These are phyloP conservation scores for Cryptocephalus primarius DNA, from an alignment of 2,888 invertebrate species.

Conservation along the genomic window DNA sequence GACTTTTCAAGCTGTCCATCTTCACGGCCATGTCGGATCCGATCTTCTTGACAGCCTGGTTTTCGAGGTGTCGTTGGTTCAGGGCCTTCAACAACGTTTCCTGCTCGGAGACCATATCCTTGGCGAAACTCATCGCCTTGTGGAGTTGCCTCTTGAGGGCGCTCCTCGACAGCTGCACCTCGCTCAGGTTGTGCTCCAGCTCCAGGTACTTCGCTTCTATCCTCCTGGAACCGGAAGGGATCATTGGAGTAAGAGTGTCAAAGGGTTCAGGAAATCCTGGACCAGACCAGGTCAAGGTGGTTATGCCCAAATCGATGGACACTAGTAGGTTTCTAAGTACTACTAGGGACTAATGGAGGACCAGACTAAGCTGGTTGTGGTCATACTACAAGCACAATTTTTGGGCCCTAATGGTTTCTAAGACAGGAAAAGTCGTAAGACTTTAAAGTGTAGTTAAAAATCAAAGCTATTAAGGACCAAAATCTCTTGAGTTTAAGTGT, in stretches of 20 bases:
- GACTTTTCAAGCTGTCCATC: constrained; percentile 40
- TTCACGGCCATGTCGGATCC: constrained; percentile 41
- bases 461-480: too few relatives aligned
- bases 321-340: neutral
- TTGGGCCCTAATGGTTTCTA: too few relatives aligned
- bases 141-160: constrained; percentile 42
- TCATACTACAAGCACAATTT: too few relatives aligned
- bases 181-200: constrained; percentile 36
- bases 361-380: too few relatives aligned
- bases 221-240: constrained; percentile 30
- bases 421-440: too few relatives aligned
- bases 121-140: constrained; percentile 43
- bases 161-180: constrained; percentile 40
- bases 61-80: constrained; percentile 32
- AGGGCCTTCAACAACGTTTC: constrained; percentile 38
- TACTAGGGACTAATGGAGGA: neutral
- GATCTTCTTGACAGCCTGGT: constrained; percentile 35
- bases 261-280: too few relatives aligned
- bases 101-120: constrained; percentile 42
- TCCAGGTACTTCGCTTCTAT: constrained; percentile 37
- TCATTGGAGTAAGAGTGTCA: neutral
- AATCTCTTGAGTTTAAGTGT: too few relatives aligned
- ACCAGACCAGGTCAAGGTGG: too few relatives aligned
- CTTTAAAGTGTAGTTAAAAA: too few relatives aligned
- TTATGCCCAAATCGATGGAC: neutral